Percentiles rank a stretch among this genome's conserved stretches.
These are phyloP conservation scores for Lepus timidus DNA, from an alignment of 2,113 vertebrate genomes.

Conservation along the genomic window DNA sequence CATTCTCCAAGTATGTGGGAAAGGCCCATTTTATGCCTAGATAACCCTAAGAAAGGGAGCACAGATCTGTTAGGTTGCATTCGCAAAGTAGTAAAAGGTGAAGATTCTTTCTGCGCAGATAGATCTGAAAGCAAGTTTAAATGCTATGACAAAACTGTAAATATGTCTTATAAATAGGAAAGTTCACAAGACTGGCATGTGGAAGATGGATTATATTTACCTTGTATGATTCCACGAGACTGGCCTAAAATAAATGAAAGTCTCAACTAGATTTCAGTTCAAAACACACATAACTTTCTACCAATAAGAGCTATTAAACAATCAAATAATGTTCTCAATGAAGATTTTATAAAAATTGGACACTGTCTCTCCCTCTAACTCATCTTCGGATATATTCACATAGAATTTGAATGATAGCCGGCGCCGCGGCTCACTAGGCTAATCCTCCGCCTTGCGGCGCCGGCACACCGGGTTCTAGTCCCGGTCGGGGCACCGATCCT, in stretches of 20 bases:
- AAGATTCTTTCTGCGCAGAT: background rate
- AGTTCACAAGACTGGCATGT: background rate
- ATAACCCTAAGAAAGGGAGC: slow-evolving; percentile 35
- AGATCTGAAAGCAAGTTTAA: slow-evolving; percentile 40
- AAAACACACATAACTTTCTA: slow-evolving; percentile 57
- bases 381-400: slow-evolving; percentile 24
- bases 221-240: background rate
- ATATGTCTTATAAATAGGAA: slow-evolving; percentile 21
- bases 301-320: slow-evolving; percentile 34
- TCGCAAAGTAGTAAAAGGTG: slow-evolving; percentile 25
- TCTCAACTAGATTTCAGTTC: slow-evolving; percentile 59
- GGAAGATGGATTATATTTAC: slow-evolving; percentile 32
- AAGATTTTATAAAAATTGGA: too few species aligned
- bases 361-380: too few species aligned
- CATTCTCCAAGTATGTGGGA: slow-evolving; percentile 6
- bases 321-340: background rate
- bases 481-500: too few species aligned
- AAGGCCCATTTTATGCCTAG: background rate
- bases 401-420: background rate
- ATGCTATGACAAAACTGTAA: slow-evolving; percentile 16
- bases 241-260: slow-evolving; percentile 32
- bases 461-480: too few species aligned
- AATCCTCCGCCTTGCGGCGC: too few species aligned
- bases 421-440: too few species aligned
- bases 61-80: background rate